Conservation (phyloP, 2,888 invertebrate genomes). For the Chymomyza caudatula region DNA sequence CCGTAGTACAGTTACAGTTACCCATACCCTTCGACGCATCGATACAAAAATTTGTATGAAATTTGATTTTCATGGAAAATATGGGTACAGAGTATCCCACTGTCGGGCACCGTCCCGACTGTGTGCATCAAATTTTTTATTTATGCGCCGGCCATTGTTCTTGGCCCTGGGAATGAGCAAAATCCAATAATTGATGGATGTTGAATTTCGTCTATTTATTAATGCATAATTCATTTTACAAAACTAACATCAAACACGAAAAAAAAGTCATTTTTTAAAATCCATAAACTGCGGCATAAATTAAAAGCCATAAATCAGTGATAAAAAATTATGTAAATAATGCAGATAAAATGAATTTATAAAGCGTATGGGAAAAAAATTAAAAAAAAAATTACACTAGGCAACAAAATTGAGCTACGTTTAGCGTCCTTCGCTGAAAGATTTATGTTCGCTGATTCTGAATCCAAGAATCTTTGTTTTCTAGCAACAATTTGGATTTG, state of each 20-base stretch:
- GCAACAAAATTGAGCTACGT: too few relatives aligned
- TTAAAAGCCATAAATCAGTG: neutral
- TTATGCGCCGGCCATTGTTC: neutral
- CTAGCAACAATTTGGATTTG: too few relatives aligned
- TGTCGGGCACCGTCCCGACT: too few relatives aligned
- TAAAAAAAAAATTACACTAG: neutral
- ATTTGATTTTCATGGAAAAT: too few relatives aligned
- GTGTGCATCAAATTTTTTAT: neutral
- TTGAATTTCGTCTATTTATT: neutral
- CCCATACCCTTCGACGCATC: too few relatives aligned
- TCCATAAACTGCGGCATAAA: neutral
- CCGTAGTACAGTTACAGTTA: too few relatives aligned
- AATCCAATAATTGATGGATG: neutral
- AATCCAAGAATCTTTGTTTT: too few relatives aligned
- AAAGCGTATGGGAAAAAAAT: neutral
- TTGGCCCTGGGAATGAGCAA: neutral
- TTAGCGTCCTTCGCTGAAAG: too few relatives aligned
- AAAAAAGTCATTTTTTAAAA: neutral
- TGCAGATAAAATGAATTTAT: neutral
- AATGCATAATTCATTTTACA: conserved; percentile 1
- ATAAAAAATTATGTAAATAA: neutral
- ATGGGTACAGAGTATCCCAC: too few relatives aligned
- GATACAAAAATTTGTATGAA: too few relatives aligned
- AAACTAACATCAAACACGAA: neutral
- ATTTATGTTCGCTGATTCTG: too few relatives aligned